These are phyloP conservation scores for Polylopha cassiicola DNA, from an alignment of 2,888 invertebrate genomes.

Conservation along the genomic window DNA sequence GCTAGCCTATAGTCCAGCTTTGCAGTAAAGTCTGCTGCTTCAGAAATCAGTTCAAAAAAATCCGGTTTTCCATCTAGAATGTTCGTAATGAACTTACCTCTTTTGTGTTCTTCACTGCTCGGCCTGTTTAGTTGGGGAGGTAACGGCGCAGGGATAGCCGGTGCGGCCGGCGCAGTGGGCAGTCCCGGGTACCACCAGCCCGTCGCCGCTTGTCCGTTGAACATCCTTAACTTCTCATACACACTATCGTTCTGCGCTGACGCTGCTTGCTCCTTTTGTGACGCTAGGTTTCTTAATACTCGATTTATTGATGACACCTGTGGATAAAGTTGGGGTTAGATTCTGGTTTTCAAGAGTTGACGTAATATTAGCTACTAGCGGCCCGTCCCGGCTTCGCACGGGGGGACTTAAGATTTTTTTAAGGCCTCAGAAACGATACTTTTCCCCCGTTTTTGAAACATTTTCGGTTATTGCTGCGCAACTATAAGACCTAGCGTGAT, in stretches of 20 bases:
- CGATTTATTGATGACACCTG: conserved; percentile 99
- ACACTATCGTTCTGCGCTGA: conserved; percentile 91
- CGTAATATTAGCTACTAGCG: too few relatives aligned
- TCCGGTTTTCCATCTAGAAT: conserved; percentile 3
- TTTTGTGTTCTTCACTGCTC: conserved; percentile 84
- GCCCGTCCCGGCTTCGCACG: too few relatives aligned
- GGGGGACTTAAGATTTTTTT: too few relatives aligned
- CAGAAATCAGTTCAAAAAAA: too few relatives aligned
- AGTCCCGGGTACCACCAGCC: conserved; percentile 92
- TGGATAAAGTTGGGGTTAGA: not conserved
- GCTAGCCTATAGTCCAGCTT: too few relatives aligned
- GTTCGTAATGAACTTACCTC: conserved; percentile 75
- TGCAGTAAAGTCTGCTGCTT: too few relatives aligned
- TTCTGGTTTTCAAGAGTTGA: not conserved
- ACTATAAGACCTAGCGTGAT: too few relatives aligned
- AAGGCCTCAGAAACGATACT: too few relatives aligned
- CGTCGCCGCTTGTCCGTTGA: conserved; percentile 91
- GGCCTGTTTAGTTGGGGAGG: conserved; percentile 77
- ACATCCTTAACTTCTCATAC: conserved; percentile 96
- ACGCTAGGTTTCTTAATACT: conserved; percentile 95
- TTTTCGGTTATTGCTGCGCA: too few relatives aligned
- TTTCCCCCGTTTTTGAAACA: too few relatives aligned
- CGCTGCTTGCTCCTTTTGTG: conserved; percentile 96
- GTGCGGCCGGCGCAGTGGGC: conserved; percentile 83
- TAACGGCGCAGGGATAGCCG: conserved; percentile 83